Conservation (phyloP, 37 sponge, comb jelly and placozoan genomes). For the Ianthella basta region DNA sequence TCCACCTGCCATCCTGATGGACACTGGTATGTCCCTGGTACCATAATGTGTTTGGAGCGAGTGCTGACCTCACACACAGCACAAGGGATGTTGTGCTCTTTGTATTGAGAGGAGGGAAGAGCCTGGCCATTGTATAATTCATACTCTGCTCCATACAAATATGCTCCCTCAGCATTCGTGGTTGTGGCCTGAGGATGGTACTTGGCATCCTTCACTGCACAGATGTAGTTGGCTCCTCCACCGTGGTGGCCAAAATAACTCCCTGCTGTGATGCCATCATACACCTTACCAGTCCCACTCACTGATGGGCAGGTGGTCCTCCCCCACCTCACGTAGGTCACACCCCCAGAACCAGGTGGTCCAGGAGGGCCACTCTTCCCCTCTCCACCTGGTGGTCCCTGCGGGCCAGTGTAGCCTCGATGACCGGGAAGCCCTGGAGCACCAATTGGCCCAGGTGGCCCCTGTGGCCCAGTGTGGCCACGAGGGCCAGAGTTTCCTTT, state of each 20-base stretch:
- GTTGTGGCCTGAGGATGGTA: constrained; percentile 24
- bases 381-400: constrained; percentile 37
- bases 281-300: constrained; percentile 43
- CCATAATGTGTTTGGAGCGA: constrained; percentile 35
- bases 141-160: constrained; percentile 54
- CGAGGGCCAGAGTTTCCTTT: no score
- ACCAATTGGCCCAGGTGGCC: constrained; percentile 30
- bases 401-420: constrained; percentile 9
- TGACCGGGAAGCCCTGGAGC: constrained; percentile 17
- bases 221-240: constrained; percentile 59
- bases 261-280: constrained; percentile 25
- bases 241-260: constrained; percentile 26
- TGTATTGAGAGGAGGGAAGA: not conserved
- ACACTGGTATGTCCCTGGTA: constrained; percentile 35
- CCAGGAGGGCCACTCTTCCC: constrained; percentile 43
- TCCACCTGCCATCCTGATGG: constrained; percentile 30
- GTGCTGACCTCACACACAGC: constrained; percentile 32
- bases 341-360: constrained; percentile 14
- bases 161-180: not conserved
- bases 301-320: constrained; percentile 38
- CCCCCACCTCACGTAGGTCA: constrained; percentile 42
- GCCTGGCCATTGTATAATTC: constrained; percentile 8
- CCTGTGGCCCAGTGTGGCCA: constrained; percentile 5
- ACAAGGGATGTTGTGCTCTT: constrained; percentile 25
- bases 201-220: constrained; percentile 37